Evolutionary conservation across 2,113 vertebrate genomes (phyloP).

Genomic region (Peromyscus polionotus): DNA sequence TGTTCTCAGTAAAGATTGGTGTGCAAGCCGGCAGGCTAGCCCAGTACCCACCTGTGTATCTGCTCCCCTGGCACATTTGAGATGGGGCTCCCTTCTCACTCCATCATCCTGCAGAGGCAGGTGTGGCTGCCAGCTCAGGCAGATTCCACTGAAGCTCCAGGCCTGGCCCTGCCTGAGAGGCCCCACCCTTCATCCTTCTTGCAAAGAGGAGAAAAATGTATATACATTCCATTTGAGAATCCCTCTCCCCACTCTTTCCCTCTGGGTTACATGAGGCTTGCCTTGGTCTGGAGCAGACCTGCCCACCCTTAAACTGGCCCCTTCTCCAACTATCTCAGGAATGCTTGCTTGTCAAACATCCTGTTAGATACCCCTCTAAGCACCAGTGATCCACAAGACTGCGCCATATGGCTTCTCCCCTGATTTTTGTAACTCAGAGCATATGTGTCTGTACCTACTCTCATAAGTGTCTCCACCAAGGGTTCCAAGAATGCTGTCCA

Average conservation of each 20-base stretch:
- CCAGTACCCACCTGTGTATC: constrained; percentile 62
- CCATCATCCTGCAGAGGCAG: background rate
- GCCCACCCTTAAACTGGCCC: too few relatives aligned
- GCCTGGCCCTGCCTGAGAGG: background rate
- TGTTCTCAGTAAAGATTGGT: constrained; percentile 86
- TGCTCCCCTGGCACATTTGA: background rate
- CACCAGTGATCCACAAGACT: background rate
- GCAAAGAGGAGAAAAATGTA: background rate
- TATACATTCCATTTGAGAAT: background rate
- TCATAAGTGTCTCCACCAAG: constrained; percentile 35
- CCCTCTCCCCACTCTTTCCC: background rate
- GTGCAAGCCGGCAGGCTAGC: constrained; percentile 89
- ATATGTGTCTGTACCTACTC: background rate
- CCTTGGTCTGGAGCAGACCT: background rate
- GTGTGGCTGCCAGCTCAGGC: constrained; percentile 14
- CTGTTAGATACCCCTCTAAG: background rate
- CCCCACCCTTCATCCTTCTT: background rate
- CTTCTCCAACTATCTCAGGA: constrained; percentile 44
- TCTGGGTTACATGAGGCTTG: background rate
- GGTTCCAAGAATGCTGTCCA: constrained; percentile 53
- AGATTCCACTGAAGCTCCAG: background rate
- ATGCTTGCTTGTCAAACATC: constrained; percentile 20
- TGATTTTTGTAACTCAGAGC: constrained; percentile 49
- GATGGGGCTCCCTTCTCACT: background rate
- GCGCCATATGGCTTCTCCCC: background rate